Evolutionary conservation across 2,797 vertebrate genomes (phyloP).

Genomic region (Apogon hyalosoma): DNA sequence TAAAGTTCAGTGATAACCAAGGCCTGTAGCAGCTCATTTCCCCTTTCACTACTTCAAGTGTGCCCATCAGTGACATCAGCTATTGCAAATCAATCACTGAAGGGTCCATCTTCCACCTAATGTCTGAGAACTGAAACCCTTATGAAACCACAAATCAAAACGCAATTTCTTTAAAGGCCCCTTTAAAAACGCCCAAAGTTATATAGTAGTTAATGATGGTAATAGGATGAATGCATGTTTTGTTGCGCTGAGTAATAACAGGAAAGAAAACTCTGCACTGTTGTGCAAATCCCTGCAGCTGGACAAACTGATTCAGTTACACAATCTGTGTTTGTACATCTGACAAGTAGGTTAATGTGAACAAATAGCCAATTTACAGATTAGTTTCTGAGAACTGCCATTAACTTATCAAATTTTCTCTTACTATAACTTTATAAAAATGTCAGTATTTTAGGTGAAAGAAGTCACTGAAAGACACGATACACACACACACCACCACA

Average conservation of each 20-base stretch:
- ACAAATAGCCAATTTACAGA: slow-evolving; percentile 4
- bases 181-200: slow-evolving; percentile 2
- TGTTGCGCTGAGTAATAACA: slow-evolving; percentile 22
- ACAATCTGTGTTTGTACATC: slow-evolving; percentile 30
- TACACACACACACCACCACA: background rate
- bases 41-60: background rate
- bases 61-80: slow-evolving; percentile 17
- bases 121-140: background rate
- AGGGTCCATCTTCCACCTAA: background rate
- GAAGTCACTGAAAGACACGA: slow-evolving; percentile 10
- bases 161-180: background rate
- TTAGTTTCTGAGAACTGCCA: slow-evolving; percentile 1
- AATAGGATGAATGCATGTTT: background rate
- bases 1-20: slow-evolving; percentile 8
- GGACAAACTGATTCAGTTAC: slow-evolving; percentile 28
- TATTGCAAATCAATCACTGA: background rate
- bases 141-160: slow-evolving; percentile 9
- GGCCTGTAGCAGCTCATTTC: slow-evolving; percentile 7
- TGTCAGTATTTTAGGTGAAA: background rate
- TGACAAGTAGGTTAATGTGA: background rate
- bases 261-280: slow-evolving; percentile 5
- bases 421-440: background rate
- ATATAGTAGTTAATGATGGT: slow-evolving; percentile 11
- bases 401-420: background rate
- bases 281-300: slow-evolving; percentile 23